Evolutionary conservation across 1,140 invertebrate species (phyloP).

Genomic region (Spodoptera litura): DNA sequence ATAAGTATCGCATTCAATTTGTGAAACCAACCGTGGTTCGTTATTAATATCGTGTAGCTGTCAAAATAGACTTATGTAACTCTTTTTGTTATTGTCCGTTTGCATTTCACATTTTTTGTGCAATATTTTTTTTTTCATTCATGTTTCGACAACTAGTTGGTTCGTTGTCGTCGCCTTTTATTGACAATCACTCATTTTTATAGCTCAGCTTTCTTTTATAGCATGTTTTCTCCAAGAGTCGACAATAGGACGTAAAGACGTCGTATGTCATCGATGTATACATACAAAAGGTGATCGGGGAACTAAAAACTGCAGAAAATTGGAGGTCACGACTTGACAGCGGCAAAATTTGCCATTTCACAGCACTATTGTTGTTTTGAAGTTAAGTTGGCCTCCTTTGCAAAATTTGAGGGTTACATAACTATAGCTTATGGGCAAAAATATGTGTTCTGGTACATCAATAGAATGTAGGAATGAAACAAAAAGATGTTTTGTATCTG

Average conservation of each 20-base stretch:
- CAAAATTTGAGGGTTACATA: too few species aligned
- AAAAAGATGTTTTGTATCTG: too few species aligned
- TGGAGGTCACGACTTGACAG: too few species aligned
- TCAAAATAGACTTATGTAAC: background rate
- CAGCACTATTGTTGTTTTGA: too few species aligned
- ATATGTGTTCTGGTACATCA: too few species aligned
- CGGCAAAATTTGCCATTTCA: too few species aligned
- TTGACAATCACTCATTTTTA: conserved; percentile 10
- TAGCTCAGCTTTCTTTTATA: background rate
- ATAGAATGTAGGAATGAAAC: too few species aligned
- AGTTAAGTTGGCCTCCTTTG: too few species aligned
- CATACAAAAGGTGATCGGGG: background rate
- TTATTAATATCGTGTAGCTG: conserved; percentile 21
- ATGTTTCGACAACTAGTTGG: conserved; percentile 13
- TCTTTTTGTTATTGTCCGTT: conserved; percentile 29
- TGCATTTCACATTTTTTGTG: conserved; percentile 28
- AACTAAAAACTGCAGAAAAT: background rate
- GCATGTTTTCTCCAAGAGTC: background rate
- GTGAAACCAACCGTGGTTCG: conserved; percentile 5
- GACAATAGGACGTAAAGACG: background rate
- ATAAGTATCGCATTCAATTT: conserved; percentile 27
- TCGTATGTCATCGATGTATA: background rate
- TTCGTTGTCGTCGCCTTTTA: background rate
- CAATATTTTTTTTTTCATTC: background rate
- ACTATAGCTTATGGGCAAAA: too few species aligned